Base-by-base conservation (phyloP, 2,797 vertebrate genomes). In the Nothura maculosa region DNA sequence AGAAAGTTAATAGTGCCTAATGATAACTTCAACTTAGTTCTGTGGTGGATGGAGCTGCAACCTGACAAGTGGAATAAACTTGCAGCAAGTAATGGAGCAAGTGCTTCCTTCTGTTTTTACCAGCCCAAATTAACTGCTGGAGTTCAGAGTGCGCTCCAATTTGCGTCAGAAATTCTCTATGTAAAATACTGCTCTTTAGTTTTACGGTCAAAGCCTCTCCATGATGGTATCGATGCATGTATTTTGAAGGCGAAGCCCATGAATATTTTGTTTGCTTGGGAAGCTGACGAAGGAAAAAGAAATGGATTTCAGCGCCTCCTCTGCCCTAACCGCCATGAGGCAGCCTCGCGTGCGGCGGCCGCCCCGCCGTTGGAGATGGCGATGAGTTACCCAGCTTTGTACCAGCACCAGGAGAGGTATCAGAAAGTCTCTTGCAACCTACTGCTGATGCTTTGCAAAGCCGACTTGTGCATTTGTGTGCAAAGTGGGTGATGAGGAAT, bases 11-110 rank as follows among this genome's bases (percentile, higher is more conserved):
- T 60, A 77, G 58, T 22, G 72, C 74, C 55, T 70, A 45, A 25
- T 48, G 85, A 81, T 32, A 86, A 18, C 10, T 80, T 60, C 61
- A 57, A 16, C 87, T 90, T 89, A 45, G n/a, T 66, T 92, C 50
- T 77, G 47, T 36, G 74, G 50, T n/a, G 55, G 80, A 54, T 85
- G 38, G 15, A 25, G 66, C 62, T 47, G 24, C 38, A 84, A 89
- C 28, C 25, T 95, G 92, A 73, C 77, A 88, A 76, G 60, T 58
- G 69, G 54, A 93, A 90, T 87, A 87, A 94, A 85, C 61, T 72
- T 52, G 21, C 19, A 30, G 82, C 17, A 54, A 92, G 50, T 80
- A 68, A 60, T 3, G 36, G 9, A 48, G 32, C 6, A 1, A 12
- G 1, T 61, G 93, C 88, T 67, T 30, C 75, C 73, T 30, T 43